Conservation (phyloP, 2,113 vertebrate genomes). For the Eudyptes chrysolophus region DNA sequence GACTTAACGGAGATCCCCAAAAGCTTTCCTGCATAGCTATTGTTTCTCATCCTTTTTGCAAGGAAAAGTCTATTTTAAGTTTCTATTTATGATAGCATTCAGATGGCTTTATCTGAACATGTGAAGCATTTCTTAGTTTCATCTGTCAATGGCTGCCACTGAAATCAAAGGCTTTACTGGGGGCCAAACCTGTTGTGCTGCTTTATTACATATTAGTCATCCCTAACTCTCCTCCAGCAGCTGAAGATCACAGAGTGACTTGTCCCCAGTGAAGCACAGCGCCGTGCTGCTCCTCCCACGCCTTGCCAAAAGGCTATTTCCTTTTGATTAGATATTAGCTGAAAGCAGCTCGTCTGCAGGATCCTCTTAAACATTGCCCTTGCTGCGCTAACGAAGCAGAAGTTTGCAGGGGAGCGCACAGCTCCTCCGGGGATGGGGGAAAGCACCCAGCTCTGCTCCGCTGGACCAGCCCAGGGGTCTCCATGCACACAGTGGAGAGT, state of each 20-base stretch:
- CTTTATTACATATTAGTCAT: neutral
- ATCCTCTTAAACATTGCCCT: neutral
- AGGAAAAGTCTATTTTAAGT: neutral
- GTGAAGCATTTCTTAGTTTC: neutral
- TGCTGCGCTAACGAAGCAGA: neutral
- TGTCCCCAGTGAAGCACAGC: neutral
- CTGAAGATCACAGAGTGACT: neutral
- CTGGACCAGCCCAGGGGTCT: neutral
- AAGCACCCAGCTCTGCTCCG: rapidly evolving
- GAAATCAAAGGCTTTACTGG: constrained; percentile 32
- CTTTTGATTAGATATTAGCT: neutral
- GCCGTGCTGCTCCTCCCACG: neutral
- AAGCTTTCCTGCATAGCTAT: neutral
- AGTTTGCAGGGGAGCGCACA: neutral
- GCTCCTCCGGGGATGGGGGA: neutral
- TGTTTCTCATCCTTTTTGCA: neutral
- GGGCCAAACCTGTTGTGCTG: neutral
- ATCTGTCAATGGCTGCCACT: neutral
- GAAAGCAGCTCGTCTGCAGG: neutral
- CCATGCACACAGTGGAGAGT: rapidly evolving
- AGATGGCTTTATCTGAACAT: neutral
- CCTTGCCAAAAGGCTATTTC: neutral
- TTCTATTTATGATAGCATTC: neutral
- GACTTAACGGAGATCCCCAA: neutral
- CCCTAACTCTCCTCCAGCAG: neutral